Evolutionary conservation across 2,113 vertebrate species (phyloP).

Genomic region (Recurvirostra avosetta): DNA sequence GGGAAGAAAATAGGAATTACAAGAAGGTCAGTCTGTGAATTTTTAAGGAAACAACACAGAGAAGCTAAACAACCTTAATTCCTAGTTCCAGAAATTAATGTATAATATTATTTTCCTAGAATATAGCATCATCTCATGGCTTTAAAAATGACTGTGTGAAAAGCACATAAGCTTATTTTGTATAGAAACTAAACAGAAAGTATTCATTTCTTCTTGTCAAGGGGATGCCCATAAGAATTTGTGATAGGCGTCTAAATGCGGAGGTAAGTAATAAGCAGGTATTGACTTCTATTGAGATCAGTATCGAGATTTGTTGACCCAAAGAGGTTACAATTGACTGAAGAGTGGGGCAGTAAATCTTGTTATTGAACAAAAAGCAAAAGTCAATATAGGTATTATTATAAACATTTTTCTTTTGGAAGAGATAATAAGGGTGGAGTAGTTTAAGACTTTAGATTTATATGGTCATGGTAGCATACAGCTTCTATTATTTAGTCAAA

Average conservation of each 20-base stretch:
- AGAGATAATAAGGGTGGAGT: conserved; percentile 64
- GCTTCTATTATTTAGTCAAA: conserved; percentile 8
- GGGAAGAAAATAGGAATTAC: not conserved
- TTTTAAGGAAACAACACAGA: not conserved
- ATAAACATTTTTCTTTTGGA: conserved; percentile 77
- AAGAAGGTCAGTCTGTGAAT: not conserved
- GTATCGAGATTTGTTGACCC: conserved; percentile 77
- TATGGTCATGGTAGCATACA: not conserved
- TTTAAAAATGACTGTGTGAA: not conserved
- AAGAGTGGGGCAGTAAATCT: conserved; percentile 76
- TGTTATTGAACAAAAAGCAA: conserved; percentile 75
- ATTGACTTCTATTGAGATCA: conserved; percentile 75
- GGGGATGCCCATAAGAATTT: conserved; percentile 63
- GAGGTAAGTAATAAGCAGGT: conserved; percentile 75
- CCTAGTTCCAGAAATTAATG: not conserved
- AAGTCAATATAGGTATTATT: conserved; percentile 79
- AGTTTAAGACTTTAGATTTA: conserved; percentile 55
- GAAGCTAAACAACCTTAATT: not conserved
- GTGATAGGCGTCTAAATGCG: conserved; percentile 61
- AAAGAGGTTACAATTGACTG: conserved; percentile 80
- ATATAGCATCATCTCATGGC: not conserved
- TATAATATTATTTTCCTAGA: not conserved
- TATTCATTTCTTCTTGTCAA: conserved; percentile 42
- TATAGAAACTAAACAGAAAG: conserved; percentile 23
- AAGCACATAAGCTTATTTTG: not conserved